Base-by-base conservation (phyloP, 1,140 invertebrate genomes). In the Microplitis demolitor region DNA sequence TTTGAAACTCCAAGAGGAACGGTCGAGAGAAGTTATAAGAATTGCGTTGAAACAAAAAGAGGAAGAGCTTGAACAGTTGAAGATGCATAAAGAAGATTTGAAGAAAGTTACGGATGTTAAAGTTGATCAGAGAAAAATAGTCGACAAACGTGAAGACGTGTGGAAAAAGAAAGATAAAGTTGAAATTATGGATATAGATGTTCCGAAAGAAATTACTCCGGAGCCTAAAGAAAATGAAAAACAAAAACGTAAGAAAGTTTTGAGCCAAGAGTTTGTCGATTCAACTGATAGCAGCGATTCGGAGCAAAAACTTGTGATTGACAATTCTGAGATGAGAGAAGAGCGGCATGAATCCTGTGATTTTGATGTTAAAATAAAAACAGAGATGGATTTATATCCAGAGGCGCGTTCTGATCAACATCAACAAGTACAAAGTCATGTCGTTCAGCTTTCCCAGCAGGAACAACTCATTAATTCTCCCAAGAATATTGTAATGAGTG, bases 211-310 rank as follows among this genome's bases (percentile, higher is more conserved):
- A 62, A 56, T 16, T 45, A 6, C 39, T 45, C 0, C 39, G 6
- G 51, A 64, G 16, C 34, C 71, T 4, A 80, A 78, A 6, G 77
- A 83, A 80, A 86, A 83, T 76, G 89, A 79, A 78, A 88, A 81
- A 50, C 75, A 77, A 16, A 84, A 80, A 51, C 75, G 74, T 5
- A 88, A 87, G 63, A 84, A 87, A 33, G 73, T 84, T 3, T 71
- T 89, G 0, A 87, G 76, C 34, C 85, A 87, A 58, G 85, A 88
- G 5, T 88, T 87, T 66, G 79, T 87, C 1, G 89, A 90, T 69
- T 89, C 88, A 0, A 87, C 86, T 2, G 93, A 94, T 74, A 93
- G 91, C 72, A 93, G 92, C 69, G 93, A 94, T 80, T 93, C 92
- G 0, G 92, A 93, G 78, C 88, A 90, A 74, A 88, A 91, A 76